phyloP scores from a whole-genome alignment of 2,797 vertebrate genomes.

The Malacoraja senta region DNA sequence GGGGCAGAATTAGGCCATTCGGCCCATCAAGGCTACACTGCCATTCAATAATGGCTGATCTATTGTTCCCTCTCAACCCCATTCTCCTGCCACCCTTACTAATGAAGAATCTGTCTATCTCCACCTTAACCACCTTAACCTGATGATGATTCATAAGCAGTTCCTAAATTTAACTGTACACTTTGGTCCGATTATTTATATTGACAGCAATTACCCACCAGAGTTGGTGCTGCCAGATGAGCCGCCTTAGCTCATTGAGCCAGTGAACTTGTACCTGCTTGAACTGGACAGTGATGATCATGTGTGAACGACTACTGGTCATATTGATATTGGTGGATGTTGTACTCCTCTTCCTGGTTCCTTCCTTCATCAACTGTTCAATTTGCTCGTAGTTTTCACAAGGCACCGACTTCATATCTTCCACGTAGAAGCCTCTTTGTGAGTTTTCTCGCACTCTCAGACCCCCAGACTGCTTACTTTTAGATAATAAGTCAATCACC shows the following conservation, averaged over 20 bases:
- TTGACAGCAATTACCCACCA: background rate
- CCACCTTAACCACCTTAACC: no score
- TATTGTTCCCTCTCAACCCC: no score
- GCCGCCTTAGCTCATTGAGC: background rate
- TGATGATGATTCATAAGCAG: background rate
- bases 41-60: no score
- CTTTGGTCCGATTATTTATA: background rate
- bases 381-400: constrained; percentile 67
- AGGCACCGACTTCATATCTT: constrained; percentile 68
- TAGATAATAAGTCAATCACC: constrained; percentile 74
- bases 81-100: no score
- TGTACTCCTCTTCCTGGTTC: constrained; percentile 71
- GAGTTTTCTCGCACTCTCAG: constrained; percentile 75
- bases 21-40: no score
- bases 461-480: constrained; percentile 56
- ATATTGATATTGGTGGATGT: constrained; percentile 76
- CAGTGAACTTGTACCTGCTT: constrained; percentile 61
- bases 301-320: constrained; percentile 79
- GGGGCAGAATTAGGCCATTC: no score
- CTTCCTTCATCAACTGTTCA: constrained; percentile 77
- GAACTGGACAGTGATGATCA: constrained; percentile 75
- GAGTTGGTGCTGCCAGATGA: background rate
- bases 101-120: no score
- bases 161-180: background rate
- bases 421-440: constrained; percentile 78